Conservation (phyloP, 2,888 invertebrate genomes). For the Caenorhabditis afra region DNA sequence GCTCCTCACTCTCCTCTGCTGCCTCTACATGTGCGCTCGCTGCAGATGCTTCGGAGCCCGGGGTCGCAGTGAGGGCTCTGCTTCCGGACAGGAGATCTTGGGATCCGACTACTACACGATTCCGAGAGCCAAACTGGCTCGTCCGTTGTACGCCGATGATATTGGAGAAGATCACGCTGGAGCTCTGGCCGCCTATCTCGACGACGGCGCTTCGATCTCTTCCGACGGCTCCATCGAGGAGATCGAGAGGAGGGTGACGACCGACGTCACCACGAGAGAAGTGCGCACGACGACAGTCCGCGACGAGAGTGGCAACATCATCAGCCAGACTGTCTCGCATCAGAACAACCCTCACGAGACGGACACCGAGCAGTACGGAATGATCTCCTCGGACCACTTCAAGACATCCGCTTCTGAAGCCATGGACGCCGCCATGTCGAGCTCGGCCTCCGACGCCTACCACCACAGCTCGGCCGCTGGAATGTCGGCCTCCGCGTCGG, state of each 20-base stretch:
- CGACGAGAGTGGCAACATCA: constrained; percentile 69
- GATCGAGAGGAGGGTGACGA: constrained; percentile 78
- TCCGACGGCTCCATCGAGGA: constrained; percentile 69
- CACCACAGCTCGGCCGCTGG: constrained; percentile 21
- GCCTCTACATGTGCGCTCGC: constrained; percentile 70
- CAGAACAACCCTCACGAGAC: constrained; percentile 60
- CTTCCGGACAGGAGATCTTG: constrained; percentile 65
- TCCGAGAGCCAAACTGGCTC: constrained; percentile 76
- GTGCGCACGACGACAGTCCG: constrained; percentile 70
- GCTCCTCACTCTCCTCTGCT: constrained; percentile 77
- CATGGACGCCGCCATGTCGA: constrained; percentile 57
- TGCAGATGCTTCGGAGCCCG: constrained; percentile 72
- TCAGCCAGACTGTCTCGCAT: constrained; percentile 61
- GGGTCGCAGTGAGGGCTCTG: constrained; percentile 57
- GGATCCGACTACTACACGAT: constrained; percentile 72
- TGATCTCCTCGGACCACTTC: constrained; percentile 70
- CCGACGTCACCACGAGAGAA: constrained; percentile 76
- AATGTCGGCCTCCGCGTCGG: constrained; percentile 5
- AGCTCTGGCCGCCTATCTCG: constrained; percentile 66
- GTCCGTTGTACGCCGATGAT: constrained; percentile 58
- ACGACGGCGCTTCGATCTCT: constrained; percentile 70
- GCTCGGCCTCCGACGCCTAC: constrained; percentile 34
- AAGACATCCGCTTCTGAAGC: constrained; percentile 61
- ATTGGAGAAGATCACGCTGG: constrained; percentile 64
- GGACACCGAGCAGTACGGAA: constrained; percentile 71